phyloP scores from a whole-genome alignment of 2,797 vertebrate genomes.

The Calcarius lapponicus region DNA sequence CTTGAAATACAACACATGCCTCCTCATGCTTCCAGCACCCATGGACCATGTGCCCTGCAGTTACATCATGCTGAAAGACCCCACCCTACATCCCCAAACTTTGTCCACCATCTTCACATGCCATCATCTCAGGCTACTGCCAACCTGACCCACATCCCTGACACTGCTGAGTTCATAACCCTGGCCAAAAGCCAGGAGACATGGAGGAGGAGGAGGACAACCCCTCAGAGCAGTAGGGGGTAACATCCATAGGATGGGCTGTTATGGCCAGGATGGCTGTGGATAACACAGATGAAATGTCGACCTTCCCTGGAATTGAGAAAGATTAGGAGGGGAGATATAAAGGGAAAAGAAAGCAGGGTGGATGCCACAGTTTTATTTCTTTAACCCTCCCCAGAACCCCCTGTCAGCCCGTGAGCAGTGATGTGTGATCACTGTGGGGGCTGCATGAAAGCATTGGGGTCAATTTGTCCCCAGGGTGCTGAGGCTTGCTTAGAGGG shows the following conservation, averaged over 20 bases:
- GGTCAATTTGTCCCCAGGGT: background rate
- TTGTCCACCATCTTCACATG: background rate
- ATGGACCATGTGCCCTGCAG: background rate
- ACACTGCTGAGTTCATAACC: background rate
- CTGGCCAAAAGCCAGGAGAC: background rate
- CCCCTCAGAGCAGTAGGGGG: rapidly evolving
- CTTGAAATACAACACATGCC: constrained; percentile 55
- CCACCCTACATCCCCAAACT: background rate
- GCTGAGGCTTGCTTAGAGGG: background rate
- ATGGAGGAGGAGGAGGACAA: background rate
- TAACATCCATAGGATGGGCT: background rate
- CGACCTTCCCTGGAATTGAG: background rate
- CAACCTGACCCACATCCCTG: background rate
- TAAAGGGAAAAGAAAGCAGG: background rate
- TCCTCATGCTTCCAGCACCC: background rate
- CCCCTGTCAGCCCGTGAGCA: background rate
- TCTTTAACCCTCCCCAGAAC: background rate
- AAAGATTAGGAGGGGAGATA: background rate
- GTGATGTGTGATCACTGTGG: background rate
- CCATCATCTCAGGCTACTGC: background rate
- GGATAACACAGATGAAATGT: background rate
- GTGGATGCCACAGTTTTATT: background rate
- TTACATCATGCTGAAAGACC: constrained; percentile 2
- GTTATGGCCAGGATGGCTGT: background rate
- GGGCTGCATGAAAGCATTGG: background rate